These are phyloP conservation scores for Trissolcus basalis DNA, from an alignment of 1,140 invertebrate species.

Conservation along the genomic window DNA sequence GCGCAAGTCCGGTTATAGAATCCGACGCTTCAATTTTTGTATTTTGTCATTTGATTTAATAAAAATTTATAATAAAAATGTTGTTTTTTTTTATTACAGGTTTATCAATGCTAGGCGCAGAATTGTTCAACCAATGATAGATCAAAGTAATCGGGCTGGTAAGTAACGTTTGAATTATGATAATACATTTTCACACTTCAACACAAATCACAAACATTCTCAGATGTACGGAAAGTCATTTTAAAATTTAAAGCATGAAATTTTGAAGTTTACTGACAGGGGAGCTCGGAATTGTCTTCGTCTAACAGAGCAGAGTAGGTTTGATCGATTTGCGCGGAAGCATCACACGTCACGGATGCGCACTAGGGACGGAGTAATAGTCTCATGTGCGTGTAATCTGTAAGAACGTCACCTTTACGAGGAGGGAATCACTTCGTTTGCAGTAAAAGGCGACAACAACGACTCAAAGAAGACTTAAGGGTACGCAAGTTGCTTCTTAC, in stretches of 20 bases:
- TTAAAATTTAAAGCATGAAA: too few species aligned
- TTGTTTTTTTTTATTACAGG: constrained; percentile 81
- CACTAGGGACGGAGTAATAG: constrained; percentile 53
- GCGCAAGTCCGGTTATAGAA: too few species aligned
- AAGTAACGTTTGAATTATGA: constrained; percentile 74
- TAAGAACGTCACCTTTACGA: constrained; percentile 73
- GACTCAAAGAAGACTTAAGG: constrained; percentile 49
- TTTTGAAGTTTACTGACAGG: too few species aligned
- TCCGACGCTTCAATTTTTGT: too few species aligned
- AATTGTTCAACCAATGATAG: constrained; percentile 98
- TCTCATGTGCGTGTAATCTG: constrained; percentile 64
- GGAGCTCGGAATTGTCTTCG: too few species aligned
- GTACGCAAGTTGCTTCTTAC: constrained; percentile 41
- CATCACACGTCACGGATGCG: constrained; percentile 23
- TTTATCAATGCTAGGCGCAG: constrained; percentile 98
- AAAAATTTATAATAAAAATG: too few species aligned
- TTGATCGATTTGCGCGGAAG: constrained; percentile 51
- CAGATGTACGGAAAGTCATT: constrained; percentile 2
- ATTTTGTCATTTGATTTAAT: too few species aligned
- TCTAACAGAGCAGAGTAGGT: too few species aligned
- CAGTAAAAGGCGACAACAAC: constrained; percentile 74
- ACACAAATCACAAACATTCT: constrained; percentile 12
- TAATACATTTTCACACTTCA: constrained; percentile 24
- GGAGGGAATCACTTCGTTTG: constrained; percentile 76
- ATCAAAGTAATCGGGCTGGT: constrained; percentile 99